Conservation (phyloP, 2,113 vertebrate genomes). For the Rhinolophus sinicus region DNA sequence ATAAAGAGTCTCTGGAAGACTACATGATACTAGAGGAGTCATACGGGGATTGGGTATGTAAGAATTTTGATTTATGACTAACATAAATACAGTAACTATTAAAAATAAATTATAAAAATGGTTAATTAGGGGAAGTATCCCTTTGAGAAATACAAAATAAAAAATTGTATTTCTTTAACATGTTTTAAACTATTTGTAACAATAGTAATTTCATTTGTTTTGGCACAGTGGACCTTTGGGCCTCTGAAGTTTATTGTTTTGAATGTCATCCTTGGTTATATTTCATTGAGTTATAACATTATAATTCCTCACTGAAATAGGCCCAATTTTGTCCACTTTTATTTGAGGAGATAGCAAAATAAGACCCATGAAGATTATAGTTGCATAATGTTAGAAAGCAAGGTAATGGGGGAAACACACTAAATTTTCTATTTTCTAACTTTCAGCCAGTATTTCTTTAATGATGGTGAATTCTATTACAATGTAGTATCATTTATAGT, state of each 20-base stretch:
- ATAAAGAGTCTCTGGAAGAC: background rate
- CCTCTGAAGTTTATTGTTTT: conserved; percentile 23
- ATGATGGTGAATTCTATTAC: background rate
- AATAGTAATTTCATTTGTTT: conserved; percentile 21
- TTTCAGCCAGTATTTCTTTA: background rate
- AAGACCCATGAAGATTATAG: background rate
- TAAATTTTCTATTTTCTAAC: background rate
- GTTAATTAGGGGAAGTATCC: background rate
- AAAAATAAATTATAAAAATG: background rate
- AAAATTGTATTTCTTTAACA: background rate
- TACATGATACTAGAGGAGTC: background rate
- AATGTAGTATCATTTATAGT: background rate
- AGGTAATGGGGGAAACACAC: background rate
- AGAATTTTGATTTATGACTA: background rate
- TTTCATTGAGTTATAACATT: background rate
- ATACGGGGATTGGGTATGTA: background rate
- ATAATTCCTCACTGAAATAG: background rate
- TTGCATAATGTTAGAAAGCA: conserved; percentile 26
- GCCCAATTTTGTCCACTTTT: background rate
- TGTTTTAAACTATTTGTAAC: background rate
- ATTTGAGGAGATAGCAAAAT: conserved; percentile 39
- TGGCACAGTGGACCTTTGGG: background rate
- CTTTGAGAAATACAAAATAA: background rate
- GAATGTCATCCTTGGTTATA: background rate
- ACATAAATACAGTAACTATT: background rate